Conservation (phyloP, 2,113 vertebrate species). For the Onychorhynchus coronatus region DNA sequence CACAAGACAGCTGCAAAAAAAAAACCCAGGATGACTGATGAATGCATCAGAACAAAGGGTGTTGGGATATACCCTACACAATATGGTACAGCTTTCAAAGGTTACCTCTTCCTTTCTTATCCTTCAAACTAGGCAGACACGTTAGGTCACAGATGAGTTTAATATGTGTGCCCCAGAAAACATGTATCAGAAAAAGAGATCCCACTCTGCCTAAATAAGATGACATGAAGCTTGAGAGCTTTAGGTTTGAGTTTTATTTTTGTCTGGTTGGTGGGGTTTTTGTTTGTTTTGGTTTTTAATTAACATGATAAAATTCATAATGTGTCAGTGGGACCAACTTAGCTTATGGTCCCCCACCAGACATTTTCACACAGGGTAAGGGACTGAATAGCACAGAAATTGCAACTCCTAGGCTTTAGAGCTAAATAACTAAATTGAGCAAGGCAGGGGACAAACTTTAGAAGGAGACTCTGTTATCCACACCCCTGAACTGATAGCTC, state of each 20-base stretch:
- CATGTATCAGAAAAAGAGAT: not conserved
- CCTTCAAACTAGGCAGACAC: not conserved
- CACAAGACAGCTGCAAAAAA: not conserved
- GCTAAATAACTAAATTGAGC: not conserved
- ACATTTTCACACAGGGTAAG: not conserved
- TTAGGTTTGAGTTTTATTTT: not conserved
- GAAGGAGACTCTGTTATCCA: not conserved
- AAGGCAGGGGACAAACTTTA: not conserved
- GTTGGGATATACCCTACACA: not conserved
- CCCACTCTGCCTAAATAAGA: not conserved
- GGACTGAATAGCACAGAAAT: not conserved
- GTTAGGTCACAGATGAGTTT: not conserved
- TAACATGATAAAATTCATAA: not conserved
- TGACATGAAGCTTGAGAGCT: not conserved
- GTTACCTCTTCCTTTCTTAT: not conserved
- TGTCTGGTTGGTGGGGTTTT: not conserved
- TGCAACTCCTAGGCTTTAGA: not conserved
- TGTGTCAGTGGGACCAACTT: not conserved
- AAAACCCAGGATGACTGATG: not conserved
- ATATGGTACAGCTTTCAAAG: not conserved
- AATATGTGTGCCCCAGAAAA: not conserved
- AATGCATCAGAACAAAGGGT: not conserved
- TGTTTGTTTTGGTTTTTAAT: not conserved
- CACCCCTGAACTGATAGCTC: not conserved
- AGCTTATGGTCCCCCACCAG: not conserved